Evolutionary conservation across 2,113 vertebrate genomes (phyloP).

Genomic region (Microcebus murinus): DNA sequence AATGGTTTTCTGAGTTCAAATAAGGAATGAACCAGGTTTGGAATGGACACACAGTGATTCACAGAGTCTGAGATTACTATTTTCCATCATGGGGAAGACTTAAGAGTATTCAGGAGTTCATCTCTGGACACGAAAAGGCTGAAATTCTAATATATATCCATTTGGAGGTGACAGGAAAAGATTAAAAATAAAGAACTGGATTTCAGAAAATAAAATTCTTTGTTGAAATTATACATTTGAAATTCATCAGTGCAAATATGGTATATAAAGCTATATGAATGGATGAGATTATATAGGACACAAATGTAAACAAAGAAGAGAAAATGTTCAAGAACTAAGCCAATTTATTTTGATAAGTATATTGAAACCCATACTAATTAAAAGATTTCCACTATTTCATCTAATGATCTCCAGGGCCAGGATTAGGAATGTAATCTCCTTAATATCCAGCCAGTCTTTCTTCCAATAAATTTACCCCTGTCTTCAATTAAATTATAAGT

Average conservation of each 20-base stretch:
- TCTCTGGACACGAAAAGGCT: not conserved
- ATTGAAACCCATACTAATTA: slow-evolving; percentile 55
- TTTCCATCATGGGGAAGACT: not conserved
- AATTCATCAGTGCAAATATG: not conserved
- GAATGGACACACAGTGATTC: not conserved
- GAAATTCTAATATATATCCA: not conserved
- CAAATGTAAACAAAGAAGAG: slow-evolving; percentile 50
- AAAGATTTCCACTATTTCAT: slow-evolving; percentile 45
- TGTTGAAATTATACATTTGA: not conserved
- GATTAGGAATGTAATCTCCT: slow-evolving; percentile 47
- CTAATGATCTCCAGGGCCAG: slow-evolving; percentile 13
- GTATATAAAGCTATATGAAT: slow-evolving; percentile 7
- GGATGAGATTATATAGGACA: slow-evolving; percentile 34
- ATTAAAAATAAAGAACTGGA: not conserved
- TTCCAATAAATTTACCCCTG: not conserved
- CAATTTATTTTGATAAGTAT: slow-evolving; percentile 60
- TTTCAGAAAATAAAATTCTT: not conserved
- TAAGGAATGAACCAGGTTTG: not conserved
- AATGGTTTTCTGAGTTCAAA: not conserved
- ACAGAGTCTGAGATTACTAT: not conserved
- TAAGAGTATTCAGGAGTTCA: not conserved
- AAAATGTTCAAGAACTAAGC: not conserved
- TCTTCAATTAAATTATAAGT: not conserved
- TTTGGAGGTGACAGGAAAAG: not conserved
- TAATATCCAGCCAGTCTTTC: slow-evolving; percentile 5